Evolutionary conservation across 2,888 invertebrate species (phyloP).

Genomic region (Drosophila monieri): DNA sequence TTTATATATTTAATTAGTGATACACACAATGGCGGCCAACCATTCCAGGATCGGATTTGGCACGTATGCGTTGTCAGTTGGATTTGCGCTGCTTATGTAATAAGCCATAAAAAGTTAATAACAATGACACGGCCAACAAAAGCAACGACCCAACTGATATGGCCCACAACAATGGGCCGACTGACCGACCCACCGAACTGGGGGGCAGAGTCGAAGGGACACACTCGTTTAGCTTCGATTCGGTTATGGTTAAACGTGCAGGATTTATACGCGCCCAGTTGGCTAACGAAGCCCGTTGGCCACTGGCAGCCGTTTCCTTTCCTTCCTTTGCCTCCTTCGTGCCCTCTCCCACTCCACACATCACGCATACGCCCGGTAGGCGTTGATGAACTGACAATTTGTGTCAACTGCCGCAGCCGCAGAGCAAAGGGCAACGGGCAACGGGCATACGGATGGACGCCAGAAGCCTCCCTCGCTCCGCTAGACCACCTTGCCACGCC

Average conservation of each 20-base stretch:
- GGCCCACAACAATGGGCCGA: constrained; percentile 41
- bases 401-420: constrained; percentile 74
- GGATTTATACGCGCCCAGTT: constrained; percentile 67
- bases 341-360: constrained; percentile 33
- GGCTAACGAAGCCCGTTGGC: constrained; percentile 64
- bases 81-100: constrained; percentile 75
- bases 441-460: constrained; percentile 40
- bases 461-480: background rate
- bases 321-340: constrained; percentile 5
- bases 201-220: background rate
- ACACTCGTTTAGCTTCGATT: constrained; percentile 56
- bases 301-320: constrained; percentile 21
- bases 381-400: constrained; percentile 81
- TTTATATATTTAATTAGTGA: constrained; percentile 68
- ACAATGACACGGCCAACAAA: constrained; percentile 67
- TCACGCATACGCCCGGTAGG: constrained; percentile 72
- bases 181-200: background rate
- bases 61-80: constrained; percentile 63
- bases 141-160: constrained; percentile 47
- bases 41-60: constrained; percentile 43
- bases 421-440: constrained; percentile 65
- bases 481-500: background rate
- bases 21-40: constrained; percentile 18
- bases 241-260: constrained; percentile 76
- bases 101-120: constrained; percentile 78